Base-by-base conservation (phyloP, 2,797 vertebrate species). In the Rhinella marina region DNA sequence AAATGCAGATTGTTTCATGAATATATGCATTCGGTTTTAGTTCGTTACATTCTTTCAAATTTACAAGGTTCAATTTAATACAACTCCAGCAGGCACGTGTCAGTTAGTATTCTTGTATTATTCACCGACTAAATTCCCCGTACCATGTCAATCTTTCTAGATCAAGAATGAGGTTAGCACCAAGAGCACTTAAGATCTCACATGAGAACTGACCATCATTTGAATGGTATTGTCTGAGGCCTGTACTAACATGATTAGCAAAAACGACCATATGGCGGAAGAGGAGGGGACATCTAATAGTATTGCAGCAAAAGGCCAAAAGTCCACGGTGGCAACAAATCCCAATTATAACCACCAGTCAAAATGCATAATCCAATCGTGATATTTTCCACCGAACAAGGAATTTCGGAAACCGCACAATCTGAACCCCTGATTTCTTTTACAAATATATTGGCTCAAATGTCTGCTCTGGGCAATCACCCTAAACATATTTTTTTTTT, bases 381-480 rank as follows among this genome's bases (percentile, higher is more conserved):
- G 48, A 62, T 62, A 50, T 66, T 86, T 68, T 41, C 23, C 72
- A 56, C 29, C 29, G 41, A 84, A 48, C 29, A 41, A 48, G 52
- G 29, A 85, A 77, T 52, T 85, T 70, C 25, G 50, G 56, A 25
- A 88, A 81, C 14, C 56, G 82, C 77, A 85, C 54, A 80, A 80
- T 82, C 85, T 68, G 62, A 41, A 70, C 64, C n/a, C 50, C n/a
- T 23, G 14, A 21, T 62, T 48, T 79, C 23, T 66, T 81, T 70
- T 66, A 66, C 80, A 81, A 48, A 66, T 64, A 77, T 48, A n/a
- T 73, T 72, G 81, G 85, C 81, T 92, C 92, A 94, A 93, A 92
- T 92, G 89, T 93, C 92, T 93, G 91, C 82, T 88, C 88, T 91
- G 92, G 92, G 89, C 76, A 92, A 89, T 85, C 92, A 92, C 92